A percentile compares a stretch with the other conserved stretches of the same genome.
phyloP scores from a whole-genome alignment of 2,888 invertebrate genomes.

The Netelia virgata region DNA sequence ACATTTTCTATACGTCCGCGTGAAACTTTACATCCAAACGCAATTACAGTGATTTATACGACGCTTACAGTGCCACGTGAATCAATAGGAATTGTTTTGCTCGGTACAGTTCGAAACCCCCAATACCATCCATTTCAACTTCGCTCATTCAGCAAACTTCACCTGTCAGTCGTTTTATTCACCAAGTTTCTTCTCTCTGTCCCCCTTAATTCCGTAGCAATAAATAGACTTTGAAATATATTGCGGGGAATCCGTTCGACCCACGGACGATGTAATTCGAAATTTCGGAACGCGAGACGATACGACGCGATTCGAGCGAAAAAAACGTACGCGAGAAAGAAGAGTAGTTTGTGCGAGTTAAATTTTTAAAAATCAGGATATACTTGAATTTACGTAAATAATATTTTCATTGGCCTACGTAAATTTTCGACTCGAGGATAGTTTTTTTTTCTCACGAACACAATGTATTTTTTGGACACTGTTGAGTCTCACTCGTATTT shows the following conservation, averaged over 20 bases:
- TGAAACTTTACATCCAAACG: constrained; percentile 34
- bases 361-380: not conserved
- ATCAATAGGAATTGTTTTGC: constrained; percentile 65
- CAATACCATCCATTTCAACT: constrained; percentile 60
- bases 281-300: too few species aligned
- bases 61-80: constrained; percentile 42
- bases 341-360: not conserved
- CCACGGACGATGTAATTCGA: too few species aligned
- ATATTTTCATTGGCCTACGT: not conserved
- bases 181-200: constrained; percentile 43
- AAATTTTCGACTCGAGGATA: not conserved
- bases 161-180: constrained; percentile 47
- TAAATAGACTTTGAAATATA: constrained; percentile 29
- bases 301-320: too few species aligned
- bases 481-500: not conserved
- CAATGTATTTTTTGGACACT: not conserved
- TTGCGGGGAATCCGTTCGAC: not conserved
- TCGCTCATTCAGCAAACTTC: constrained; percentile 61
- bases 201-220: constrained; percentile 36
- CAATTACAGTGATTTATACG: constrained; percentile 63
- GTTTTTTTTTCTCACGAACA: not conserved
- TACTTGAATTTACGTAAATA: not conserved
- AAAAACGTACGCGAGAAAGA: too few species aligned
- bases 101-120: constrained; percentile 24
- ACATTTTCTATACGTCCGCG: constrained; percentile 41